Conservation (phyloP, 1,140 invertebrate genomes). For the Apis cerana region DNA sequence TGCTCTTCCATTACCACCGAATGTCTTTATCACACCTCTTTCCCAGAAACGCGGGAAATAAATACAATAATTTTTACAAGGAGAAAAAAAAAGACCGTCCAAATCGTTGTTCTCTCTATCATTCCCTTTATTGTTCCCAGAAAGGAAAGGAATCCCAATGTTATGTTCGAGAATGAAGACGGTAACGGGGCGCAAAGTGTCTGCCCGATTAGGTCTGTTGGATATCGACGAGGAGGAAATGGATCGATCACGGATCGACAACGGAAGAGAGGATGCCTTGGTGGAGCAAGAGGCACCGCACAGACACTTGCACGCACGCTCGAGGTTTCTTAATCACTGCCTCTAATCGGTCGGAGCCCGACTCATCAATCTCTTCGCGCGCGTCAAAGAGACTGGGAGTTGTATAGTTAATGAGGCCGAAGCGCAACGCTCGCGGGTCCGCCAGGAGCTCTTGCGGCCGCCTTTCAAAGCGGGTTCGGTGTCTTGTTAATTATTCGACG, state of each 20-base stretch:
- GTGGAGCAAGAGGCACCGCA: neutral
- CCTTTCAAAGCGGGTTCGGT: constrained; percentile 25
- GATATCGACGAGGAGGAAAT: too few species aligned
- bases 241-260: too few species aligned
- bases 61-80: neutral
- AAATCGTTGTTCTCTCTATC: too few species aligned
- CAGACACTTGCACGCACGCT: neutral
- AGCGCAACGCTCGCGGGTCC: constrained; percentile 38
- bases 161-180: too few species aligned
- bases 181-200: too few species aligned
- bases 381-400: constrained; percentile 47
- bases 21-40: neutral
- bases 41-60: neutral
- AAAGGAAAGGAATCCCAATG: too few species aligned
- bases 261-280: too few species aligned
- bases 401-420: constrained; percentile 47
- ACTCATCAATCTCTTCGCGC: constrained; percentile 45
- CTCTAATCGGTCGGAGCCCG: constrained; percentile 30
- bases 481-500: constrained; percentile 52
- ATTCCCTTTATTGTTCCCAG: too few species aligned
- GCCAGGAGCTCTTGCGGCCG: constrained; percentile 12
- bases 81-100: too few species aligned
- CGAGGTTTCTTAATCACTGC: constrained; percentile 36
- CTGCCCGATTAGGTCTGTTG: too few species aligned
- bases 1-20: constrained; percentile 3